Conservation (phyloP, 2,113 vertebrate genomes). For the Saguinus imperator region DNA sequence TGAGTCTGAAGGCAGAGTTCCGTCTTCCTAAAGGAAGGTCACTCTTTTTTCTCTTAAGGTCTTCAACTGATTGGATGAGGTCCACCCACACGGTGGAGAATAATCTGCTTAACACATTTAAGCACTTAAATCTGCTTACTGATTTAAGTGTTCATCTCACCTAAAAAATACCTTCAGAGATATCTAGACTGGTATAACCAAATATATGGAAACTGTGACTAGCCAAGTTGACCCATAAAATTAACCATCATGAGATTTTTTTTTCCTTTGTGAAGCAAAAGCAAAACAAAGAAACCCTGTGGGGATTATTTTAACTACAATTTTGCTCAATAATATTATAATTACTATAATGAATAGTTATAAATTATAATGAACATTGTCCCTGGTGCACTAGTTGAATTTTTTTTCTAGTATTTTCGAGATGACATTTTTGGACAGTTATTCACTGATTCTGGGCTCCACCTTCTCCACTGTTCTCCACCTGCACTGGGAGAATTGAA, state of each 20-base stretch:
- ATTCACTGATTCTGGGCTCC: background rate
- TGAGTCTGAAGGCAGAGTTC: background rate
- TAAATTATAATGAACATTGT: background rate
- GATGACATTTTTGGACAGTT: background rate
- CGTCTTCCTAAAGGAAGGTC: background rate
- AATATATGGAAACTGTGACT: background rate
- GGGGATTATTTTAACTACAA: background rate
- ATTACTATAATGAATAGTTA: background rate
- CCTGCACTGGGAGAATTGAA: background rate
- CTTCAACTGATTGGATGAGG: background rate
- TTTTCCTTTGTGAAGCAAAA: background rate
- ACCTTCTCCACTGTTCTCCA: background rate
- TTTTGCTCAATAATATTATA: background rate
- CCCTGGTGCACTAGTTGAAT: background rate
- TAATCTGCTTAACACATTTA: background rate
- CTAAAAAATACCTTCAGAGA: background rate
- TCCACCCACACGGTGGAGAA: background rate
- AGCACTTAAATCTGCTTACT: too few species aligned
- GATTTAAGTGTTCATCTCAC: background rate
- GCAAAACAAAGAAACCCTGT: background rate
- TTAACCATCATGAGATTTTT: background rate
- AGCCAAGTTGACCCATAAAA: background rate
- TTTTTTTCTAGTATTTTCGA: background rate
- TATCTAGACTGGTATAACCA: background rate
- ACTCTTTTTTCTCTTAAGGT: background rate